These are phyloP conservation scores for Colius striatus DNA, from an alignment of 2,113 vertebrate genomes.

Conservation along the genomic window DNA sequence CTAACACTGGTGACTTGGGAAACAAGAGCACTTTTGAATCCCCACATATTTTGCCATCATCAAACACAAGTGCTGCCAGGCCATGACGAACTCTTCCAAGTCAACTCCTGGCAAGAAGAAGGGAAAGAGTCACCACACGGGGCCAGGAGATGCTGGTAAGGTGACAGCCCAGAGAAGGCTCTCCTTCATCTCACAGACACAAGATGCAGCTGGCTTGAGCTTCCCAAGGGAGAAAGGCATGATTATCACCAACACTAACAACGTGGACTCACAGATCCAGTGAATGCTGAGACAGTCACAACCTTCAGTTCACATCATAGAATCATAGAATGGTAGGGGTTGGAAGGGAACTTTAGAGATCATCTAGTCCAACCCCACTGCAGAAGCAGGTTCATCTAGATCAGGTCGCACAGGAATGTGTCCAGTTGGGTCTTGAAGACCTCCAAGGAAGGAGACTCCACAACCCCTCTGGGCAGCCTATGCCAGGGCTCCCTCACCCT, in stretches of 20 bases:
- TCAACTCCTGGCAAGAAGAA: background rate
- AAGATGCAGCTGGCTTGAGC: background rate
- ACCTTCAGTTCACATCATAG: too few species aligned
- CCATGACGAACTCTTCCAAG: background rate
- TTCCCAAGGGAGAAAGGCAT: background rate
- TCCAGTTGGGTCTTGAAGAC: too few species aligned
- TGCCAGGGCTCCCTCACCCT: too few species aligned
- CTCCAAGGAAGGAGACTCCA: too few species aligned
- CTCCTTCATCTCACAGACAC: background rate
- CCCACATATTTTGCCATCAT: background rate
- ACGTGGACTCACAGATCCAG: background rate
- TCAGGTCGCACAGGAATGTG: too few species aligned
- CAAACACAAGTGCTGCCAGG: background rate
- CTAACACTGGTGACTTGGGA: background rate
- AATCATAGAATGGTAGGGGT: too few species aligned
- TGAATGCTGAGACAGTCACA: background rate
- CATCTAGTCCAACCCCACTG: too few species aligned
- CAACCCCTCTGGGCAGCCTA: too few species aligned
- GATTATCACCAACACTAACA: background rate
- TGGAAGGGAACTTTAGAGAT: too few species aligned
- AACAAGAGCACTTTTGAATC: background rate
- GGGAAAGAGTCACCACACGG: background rate
- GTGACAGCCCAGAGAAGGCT: background rate
- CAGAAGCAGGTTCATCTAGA: too few species aligned
- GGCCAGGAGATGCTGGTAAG: background rate